Conservation (phyloP, 2,113 vertebrate genomes). For the Tetraodon nigroviridis region DNA sequence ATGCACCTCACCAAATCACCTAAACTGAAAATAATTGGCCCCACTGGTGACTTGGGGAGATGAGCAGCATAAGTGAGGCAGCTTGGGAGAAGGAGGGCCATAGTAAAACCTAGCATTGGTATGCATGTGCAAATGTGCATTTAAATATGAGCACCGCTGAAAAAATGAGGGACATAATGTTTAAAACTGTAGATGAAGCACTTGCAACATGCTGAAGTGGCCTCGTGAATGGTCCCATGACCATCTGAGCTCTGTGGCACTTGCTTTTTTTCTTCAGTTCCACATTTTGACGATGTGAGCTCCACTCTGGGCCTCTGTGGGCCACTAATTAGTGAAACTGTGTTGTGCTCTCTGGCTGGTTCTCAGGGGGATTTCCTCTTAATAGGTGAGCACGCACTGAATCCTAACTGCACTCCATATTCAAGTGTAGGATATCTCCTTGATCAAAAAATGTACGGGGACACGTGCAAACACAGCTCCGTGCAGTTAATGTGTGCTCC, state of each 20-base stretch:
- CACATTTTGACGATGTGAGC: slow-evolving; percentile 49
- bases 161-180: neutral
- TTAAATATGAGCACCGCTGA: neutral
- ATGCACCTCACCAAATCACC: slow-evolving; percentile 11
- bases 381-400: slow-evolving; percentile 18
- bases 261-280: slow-evolving; percentile 20
- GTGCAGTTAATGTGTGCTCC: slow-evolving; percentile 9
- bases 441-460: slow-evolving; percentile 19
- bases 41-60: slow-evolving; percentile 29
- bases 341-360: slow-evolving; percentile 34
- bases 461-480: slow-evolving; percentile 7
- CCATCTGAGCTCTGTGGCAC: neutral
- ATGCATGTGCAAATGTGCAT: neutral
- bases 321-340: slow-evolving; percentile 48
- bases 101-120: slow-evolving; percentile 9
- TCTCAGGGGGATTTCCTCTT: slow-evolving; percentile 35
- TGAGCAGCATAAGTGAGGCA: slow-evolving; percentile 36
- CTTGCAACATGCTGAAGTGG: neutral
- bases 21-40: slow-evolving; percentile 57
- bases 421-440: slow-evolving; percentile 17
- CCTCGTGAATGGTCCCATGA: neutral
- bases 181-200: neutral
- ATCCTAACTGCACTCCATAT: slow-evolving; percentile 29
- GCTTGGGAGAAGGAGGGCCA: slow-evolving; percentile 31
- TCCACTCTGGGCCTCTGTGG: slow-evolving; percentile 23